These are phyloP conservation scores for Trypoxylus dichotomus DNA, from an alignment of 1,140 invertebrate species.

Conservation along the genomic window DNA sequence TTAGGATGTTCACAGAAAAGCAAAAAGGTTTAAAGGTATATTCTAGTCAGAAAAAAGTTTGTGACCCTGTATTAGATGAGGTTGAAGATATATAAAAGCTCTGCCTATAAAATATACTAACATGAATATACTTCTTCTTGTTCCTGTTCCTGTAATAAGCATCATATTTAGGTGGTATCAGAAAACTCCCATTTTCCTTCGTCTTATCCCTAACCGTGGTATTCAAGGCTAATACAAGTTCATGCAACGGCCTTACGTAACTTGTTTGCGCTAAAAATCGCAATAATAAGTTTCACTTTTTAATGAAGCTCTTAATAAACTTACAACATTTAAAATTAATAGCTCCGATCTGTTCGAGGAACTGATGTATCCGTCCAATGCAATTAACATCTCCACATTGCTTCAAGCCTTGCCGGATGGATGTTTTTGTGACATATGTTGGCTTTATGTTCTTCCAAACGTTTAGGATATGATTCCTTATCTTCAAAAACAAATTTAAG, in stretches of 20 bases:
- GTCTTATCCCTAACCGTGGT: slow-evolving; percentile 22
- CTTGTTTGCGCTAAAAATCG: slow-evolving; percentile 50
- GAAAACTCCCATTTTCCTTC: slow-evolving; percentile 33
- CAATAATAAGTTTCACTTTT: slow-evolving; percentile 19
- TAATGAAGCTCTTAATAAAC: slow-evolving; percentile 34
- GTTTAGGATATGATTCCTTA: slow-evolving; percentile 64
- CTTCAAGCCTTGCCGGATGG: slow-evolving; percentile 60
- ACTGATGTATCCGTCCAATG: slow-evolving; percentile 64
- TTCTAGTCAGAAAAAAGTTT: no score
- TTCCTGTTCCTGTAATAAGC: slow-evolving; percentile 34
- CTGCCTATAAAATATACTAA: slow-evolving; percentile 35
- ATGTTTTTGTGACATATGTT: slow-evolving; percentile 64
- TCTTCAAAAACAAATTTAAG: slow-evolving; percentile 46
- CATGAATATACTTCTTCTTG: slow-evolving; percentile 49
- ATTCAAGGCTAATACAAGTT: slow-evolving; percentile 40
- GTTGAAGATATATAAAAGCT: no score
- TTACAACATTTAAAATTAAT: slow-evolving; percentile 69
- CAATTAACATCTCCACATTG: slow-evolving; percentile 68
- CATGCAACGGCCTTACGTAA: slow-evolving; percentile 50
- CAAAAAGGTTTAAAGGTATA: no score
- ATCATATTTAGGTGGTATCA: neutral
- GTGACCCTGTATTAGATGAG: no score
- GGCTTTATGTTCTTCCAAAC: slow-evolving; percentile 61
- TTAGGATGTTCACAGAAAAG: no score
- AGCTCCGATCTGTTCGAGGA: slow-evolving; percentile 65